These are phyloP conservation scores for Corticium candelabrum DNA, from an alignment of 37 sponge, comb jelly and placozoan genomes.

Conservation along the genomic window DNA sequence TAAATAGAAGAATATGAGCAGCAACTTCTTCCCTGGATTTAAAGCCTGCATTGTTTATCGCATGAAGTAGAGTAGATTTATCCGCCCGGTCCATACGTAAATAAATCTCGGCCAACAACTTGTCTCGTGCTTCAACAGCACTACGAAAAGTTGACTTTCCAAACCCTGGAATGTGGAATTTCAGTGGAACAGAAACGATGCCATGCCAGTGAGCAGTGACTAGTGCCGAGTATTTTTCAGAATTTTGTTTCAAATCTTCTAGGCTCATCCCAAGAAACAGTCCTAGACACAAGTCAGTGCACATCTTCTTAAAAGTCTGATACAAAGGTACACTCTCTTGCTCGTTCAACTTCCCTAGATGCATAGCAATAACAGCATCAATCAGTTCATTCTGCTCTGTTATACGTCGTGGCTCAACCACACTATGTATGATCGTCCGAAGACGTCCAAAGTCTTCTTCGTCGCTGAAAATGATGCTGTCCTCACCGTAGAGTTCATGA, in stretches of 20 bases:
- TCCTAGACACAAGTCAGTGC: not conserved
- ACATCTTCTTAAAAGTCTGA: not conserved
- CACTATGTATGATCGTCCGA: not conserved
- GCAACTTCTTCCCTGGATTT: conserved; percentile 18
- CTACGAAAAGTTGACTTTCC: not conserved
- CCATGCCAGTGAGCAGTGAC: conserved; percentile 79
- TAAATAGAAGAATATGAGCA: conserved; percentile 55
- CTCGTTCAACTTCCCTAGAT: not conserved
- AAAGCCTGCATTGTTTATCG: not conserved
- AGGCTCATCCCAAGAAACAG: not conserved
- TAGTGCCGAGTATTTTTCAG: conserved; percentile 20
- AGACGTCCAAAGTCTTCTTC: not conserved
- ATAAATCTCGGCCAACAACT: not conserved
- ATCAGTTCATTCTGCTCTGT: not conserved
- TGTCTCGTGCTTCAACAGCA: not conserved
- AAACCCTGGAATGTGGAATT: conserved; percentile 28
- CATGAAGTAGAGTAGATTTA: not conserved
- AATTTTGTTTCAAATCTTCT: not conserved
- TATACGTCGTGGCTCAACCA: not conserved
- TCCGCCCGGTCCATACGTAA: not conserved
- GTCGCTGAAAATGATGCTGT: conserved; percentile 8
- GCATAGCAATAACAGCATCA: not conserved
- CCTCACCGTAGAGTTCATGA: not conserved
- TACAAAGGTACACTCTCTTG: not conserved
- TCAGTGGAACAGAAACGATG: conserved; percentile 69